Conservation (phyloP, 2,888 invertebrate genomes). For the Syrphus vitripennis region DNA sequence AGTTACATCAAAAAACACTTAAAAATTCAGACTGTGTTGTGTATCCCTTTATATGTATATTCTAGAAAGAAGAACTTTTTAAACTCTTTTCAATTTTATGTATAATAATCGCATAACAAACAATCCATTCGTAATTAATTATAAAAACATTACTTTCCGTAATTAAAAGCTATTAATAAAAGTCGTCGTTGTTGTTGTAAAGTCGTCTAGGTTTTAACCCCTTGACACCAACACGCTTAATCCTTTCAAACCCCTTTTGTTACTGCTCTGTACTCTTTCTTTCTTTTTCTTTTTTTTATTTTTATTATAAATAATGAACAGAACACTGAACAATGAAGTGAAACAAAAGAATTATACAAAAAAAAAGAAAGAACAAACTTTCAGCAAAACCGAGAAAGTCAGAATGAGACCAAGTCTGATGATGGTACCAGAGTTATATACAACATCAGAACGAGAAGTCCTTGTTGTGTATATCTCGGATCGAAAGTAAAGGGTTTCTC, state of each 20-base stretch:
- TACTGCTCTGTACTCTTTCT: slow-evolving; percentile 26
- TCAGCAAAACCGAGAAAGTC: slow-evolving; percentile 18
- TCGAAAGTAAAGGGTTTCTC: neutral
- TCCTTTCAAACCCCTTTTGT: slow-evolving; percentile 57
- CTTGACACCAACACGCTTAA: slow-evolving; percentile 68
- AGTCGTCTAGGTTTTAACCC: slow-evolving; percentile 66
- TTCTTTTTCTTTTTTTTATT: no score
- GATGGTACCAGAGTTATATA: no score
- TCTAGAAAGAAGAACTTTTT: neutral
- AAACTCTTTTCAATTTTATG: slow-evolving; percentile 29
- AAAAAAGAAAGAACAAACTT: slow-evolving; percentile 39
- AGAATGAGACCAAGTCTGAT: slow-evolving; percentile 13
- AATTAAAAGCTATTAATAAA: slow-evolving; percentile 70
- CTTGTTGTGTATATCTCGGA: neutral
- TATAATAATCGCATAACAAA: slow-evolving; percentile 48
- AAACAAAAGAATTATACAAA: slow-evolving; percentile 26
- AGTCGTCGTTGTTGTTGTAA: slow-evolving; percentile 31
- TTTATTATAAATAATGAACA: slow-evolving; percentile 54
- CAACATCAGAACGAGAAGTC: slow-evolving; percentile 22
- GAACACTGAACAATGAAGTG: slow-evolving; percentile 49
- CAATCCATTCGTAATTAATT: slow-evolving; percentile 67
- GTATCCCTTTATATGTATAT: neutral
- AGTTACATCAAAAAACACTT: neutral
- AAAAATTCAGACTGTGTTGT: neutral
- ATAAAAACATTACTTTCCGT: slow-evolving; percentile 71